Evolutionary conservation across 92 coral and sea anemone species (phyloP), one percentile per base, ranked within the genome.

Genomic region (Anthopleura xanthogrammica): DNA sequence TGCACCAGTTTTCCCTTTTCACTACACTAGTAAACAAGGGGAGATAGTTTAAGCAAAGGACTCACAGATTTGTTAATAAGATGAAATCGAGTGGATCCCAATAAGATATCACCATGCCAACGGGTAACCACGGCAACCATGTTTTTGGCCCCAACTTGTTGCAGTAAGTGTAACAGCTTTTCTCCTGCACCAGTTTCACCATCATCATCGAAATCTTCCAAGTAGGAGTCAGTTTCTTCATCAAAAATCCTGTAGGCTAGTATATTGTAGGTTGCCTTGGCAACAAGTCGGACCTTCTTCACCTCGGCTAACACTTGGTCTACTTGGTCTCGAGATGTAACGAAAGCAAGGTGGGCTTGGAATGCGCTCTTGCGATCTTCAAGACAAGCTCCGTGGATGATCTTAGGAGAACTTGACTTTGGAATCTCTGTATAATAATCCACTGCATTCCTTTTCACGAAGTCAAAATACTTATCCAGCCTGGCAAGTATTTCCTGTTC

Each of bases 361-460:
- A 95, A 95, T 62, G 98, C 92, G 60, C 95, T 95, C 73, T 93
- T 93, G 17, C 98, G 85, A 82, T 94, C 98, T 77, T 95, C 88
- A 81, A 94, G 85, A 12, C 93, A 91, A 39, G 92, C 95, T 9
- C 98, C 98, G 52, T 95, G 98, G 23, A 86, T 68, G 41, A 95
- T 88, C 41, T 68, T 11, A 68, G 74, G 74, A 13, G 46, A 68
- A 13, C 89, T 92, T 9, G 54, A 42, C 46, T 46, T 62, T 20
- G 70, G 70, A 3, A 62, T 62, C 12, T 62, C 39, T 23, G 24
- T 62, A 14, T 62, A 62, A 12, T 62, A 62, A n/a, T 62, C 70
- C 12, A 20, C 36, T 6, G 36, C 36, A 62, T 62, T 62, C 36
- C 19, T 23, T 62, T 62, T 62, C 23, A 14, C 29, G 10, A 20